Evolutionary conservation across 1,140 invertebrate genomes (phyloP), one percentile per base, ranked within the genome.

Genomic region (Heliconius eleuchia): DNA sequence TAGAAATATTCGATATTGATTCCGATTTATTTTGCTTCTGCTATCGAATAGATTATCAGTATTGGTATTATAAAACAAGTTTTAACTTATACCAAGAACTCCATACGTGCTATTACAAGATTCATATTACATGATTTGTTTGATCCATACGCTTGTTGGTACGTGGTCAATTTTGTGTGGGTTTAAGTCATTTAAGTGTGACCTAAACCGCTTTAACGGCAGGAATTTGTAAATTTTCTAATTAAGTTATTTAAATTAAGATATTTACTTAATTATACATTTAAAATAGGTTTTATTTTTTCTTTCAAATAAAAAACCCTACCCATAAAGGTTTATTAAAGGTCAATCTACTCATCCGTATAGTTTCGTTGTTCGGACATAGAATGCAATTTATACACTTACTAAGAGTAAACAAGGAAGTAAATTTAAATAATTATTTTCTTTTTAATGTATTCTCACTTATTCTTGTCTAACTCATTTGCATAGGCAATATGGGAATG

Each of bases 11-110:
- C 78, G 80, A 89, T 90, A 90, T 89, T 90, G 89, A 90, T 90
- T 90, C 84, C 89, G 86, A 89, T 89, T 90, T 90, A 90, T 90
- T 89, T 88, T 88, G 83, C 80, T 84, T 89, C 88, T 85, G 87
- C 87, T 86, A 88, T 85, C 82, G 76, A 85, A 85, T 86, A 87
- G 86, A 89, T 90, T 88, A 89, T 89, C 84, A 83, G 79, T 80
- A 83, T 83, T 77, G 74, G 23, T 70, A 87, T 76, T 83, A 83
- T 82, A 82, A 87, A 87, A 86, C 88, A 80, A 86, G 86, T 84
- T 83, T 78, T 74, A 76, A 50, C 72, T 74, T 77, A 73, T 70
- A 70, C 71, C 57, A 46, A 77, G 72, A 66, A 30, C 57, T 60
- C 57, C 60, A 30, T 66, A 66, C 60, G 60, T 66, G 60, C 13